Evolutionary conservation across 2,888 invertebrate genomes (phyloP).

Genomic region (Pegoplata infirma): DNA sequence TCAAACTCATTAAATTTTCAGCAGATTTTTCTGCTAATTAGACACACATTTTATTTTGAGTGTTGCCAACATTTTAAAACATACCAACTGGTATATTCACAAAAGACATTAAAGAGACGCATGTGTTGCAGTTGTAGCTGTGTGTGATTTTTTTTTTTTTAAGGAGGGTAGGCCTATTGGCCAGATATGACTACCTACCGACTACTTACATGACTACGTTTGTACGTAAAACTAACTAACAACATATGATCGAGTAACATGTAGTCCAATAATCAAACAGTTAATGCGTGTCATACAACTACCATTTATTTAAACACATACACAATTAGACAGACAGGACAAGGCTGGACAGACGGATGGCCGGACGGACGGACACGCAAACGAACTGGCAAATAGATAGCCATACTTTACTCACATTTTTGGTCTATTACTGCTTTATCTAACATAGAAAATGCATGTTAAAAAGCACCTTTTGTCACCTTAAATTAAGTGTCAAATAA

Average conservation of each 20-base stretch:
- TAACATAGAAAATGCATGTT: conserved; percentile 62
- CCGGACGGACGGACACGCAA: neutral
- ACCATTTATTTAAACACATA: conserved; percentile 54
- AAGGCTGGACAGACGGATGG: neutral
- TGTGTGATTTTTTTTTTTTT: neutral
- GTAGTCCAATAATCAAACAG: conserved; percentile 58
- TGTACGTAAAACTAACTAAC: neutral
- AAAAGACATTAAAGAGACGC: conserved; percentile 43
- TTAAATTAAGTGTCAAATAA: conserved; percentile 77
- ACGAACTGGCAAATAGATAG: conserved; percentile 9
- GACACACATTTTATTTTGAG: no score
- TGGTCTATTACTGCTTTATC: conserved; percentile 56
- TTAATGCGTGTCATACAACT: conserved; percentile 63
- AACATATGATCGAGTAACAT: conserved; percentile 53
- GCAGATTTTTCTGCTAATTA: no score
- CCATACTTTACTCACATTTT: conserved; percentile 33
- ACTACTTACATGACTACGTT: conserved; percentile 1
- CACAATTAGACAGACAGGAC: conserved; percentile 26
- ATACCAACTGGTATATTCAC: conserved; percentile 54
- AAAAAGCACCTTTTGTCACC: conserved; percentile 64
- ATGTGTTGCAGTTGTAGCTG: conserved; percentile 32
- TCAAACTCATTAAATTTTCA: no score
- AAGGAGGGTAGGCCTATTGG: conserved; percentile 49
- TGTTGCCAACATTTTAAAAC: conserved; percentile 53
- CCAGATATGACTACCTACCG: conserved; percentile 15